Base-by-base conservation (phyloP, 1,140 invertebrate genomes). In the Rhagoletis pomonella region DNA sequence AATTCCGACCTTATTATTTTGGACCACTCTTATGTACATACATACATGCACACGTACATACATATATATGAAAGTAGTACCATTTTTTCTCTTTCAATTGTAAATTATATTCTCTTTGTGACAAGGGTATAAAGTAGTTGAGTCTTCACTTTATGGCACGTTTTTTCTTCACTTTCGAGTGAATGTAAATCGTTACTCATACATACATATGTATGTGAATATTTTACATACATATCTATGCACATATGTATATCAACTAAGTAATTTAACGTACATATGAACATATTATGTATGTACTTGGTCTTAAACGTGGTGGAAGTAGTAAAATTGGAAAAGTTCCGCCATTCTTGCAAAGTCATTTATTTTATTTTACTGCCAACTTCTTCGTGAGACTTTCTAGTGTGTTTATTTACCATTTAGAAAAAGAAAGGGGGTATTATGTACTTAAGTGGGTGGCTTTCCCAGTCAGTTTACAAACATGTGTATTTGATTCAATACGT, bases 301-400 rank as follows among this genome's bases (percentile, higher is more conserved):
- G 3, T 5, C 29, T 39, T 39, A 0, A 65, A 65, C 44, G 42
- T 73, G 4, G 10, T 73, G 44, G 42, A 73, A 47, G 42, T 73
- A 12, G 42, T 44, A 6, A 73, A 73, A 17, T 9, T 73, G 4
- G 5, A 47, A 73, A 73, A 73, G 67, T 73, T 73, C 39, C 44
- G 5, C 44, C 67, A 47, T 73, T 73, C 67, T 47, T 73, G 17
- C 42, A 39, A 47, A 73, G 67, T 73, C 67, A 73, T 73, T 47
- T 73, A 73, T 73, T 73, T 73, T 73, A 73, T 73, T 73, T 73
- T 47, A 73, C 67, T 73, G 44, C 39, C 42, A 73, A 73, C 67
- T 73, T 67, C 64, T 67, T 67, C 39, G 9, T 67, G 64, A 39
- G 29, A 42, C 29, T 67, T 67, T 73, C 67, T 44, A 73, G 67